A percentile compares a stretch with the other conserved stretches of the same genome.
Conservation (phyloP, 2,113 vertebrate genomes). For the Ceratotherium simum region DNA sequence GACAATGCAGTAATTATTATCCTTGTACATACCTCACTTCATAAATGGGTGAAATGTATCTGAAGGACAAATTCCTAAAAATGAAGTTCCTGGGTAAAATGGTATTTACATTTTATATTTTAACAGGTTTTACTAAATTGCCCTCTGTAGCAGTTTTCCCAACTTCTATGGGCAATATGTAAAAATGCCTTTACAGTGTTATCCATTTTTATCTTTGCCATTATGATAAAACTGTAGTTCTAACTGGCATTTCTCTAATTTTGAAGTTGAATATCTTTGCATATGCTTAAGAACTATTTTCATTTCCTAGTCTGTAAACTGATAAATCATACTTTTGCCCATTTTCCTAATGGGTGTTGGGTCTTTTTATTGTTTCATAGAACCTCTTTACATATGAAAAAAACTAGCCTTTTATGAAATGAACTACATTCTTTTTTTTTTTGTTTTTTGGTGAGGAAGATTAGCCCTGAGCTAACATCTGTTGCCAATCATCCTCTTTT, state of each 20-base stretch:
- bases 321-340: background rate
- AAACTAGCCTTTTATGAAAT: background rate
- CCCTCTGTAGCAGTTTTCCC: slow-evolving; percentile 42
- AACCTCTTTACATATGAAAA: background rate
- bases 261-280: slow-evolving; percentile 35
- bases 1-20: background rate
- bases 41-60: slow-evolving; percentile 22
- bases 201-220: slow-evolving; percentile 27
- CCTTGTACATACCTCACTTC: background rate
- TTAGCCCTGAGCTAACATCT: too few species aligned
- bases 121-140: slow-evolving; percentile 48
- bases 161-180: background rate
- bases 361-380: slow-evolving; percentile 33
- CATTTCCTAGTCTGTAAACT: slow-evolving; percentile 20
- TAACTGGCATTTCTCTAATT: slow-evolving; percentile 34
- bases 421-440: background rate
- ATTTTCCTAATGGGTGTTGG: background rate
- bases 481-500: too few species aligned
- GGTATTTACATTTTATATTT: slow-evolving; percentile 46
- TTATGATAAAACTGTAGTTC: slow-evolving; percentile 15
- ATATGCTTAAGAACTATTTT: slow-evolving; percentile 48
- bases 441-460: too few species aligned
- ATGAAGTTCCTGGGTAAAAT: background rate
- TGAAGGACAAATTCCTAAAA: slow-evolving; percentile 51
- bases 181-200: background rate